Evolutionary conservation across 2,113 vertebrate genomes (phyloP).

Genomic region (Phoenicopterus ruber): DNA sequence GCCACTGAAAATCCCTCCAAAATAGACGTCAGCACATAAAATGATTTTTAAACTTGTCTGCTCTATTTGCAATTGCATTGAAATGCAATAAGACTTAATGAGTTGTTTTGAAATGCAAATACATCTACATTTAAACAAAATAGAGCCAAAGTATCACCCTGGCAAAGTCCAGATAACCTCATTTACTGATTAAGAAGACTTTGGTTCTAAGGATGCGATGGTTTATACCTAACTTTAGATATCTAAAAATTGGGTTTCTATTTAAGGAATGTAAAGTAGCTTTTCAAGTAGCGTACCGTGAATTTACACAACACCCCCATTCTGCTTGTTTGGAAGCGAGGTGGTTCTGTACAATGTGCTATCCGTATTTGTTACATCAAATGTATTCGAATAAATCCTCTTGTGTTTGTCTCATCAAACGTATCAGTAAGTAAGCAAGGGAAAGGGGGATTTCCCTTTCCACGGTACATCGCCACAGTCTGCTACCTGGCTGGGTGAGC

Average conservation of each 20-base stretch:
- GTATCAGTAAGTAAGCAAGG: background rate
- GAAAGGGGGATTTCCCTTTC: background rate
- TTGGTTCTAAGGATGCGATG: background rate
- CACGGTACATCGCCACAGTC: background rate
- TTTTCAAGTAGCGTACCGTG: background rate
- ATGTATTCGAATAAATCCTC: background rate
- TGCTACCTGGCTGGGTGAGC: background rate
- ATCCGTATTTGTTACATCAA: background rate
- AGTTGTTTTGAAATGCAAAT: background rate
- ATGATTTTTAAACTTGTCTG: background rate
- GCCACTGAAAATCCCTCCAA: background rate
- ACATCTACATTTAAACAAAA: background rate
- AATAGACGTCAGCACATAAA: background rate
- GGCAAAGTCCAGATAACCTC: background rate
- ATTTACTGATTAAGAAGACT: background rate
- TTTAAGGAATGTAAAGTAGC: background rate
- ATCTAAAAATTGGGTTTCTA: background rate
- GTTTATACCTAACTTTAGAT: background rate
- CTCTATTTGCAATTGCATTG: background rate
- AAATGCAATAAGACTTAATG: background rate
- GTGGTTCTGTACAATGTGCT: background rate
- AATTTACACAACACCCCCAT: background rate
- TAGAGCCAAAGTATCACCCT: background rate
- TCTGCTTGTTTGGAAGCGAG: background rate
- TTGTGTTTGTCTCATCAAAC: background rate